Evolutionary conservation across 2,113 vertebrate species (phyloP).

Genomic region (Dasyprocta punctata): DNA sequence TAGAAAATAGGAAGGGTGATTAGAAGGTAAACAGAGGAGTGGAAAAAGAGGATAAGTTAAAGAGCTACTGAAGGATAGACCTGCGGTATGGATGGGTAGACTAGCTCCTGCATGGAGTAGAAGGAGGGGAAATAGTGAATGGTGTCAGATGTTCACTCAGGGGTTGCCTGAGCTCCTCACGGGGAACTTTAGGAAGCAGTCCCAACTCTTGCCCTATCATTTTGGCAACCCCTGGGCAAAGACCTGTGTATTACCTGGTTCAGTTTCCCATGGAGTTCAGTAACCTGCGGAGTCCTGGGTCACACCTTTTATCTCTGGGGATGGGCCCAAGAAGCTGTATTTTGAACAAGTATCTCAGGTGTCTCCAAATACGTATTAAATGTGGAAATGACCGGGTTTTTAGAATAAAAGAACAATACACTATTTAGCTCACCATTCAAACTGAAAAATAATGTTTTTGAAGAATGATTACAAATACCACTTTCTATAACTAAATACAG

Average conservation of each 20-base stretch:
- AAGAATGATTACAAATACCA: constrained; percentile 1
- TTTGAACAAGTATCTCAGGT: neutral
- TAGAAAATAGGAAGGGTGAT: neutral
- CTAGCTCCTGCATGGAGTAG: neutral
- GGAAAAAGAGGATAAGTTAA: neutral
- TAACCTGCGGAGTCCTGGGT: neutral
- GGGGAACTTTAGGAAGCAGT: neutral
- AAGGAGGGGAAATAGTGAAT: neutral
- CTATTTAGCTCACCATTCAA: neutral
- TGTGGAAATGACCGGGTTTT: neutral
- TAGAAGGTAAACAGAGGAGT: neutral
- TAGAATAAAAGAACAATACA: neutral
- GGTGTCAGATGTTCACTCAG: neutral
- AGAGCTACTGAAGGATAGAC: neutral
- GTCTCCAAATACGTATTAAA: neutral
- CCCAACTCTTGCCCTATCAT: neutral
- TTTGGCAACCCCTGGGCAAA: neutral
- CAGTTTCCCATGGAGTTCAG: neutral
- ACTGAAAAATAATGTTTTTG: neutral
- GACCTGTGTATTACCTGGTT: neutral
- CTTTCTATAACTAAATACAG: neutral
- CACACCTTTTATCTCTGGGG: neutral
- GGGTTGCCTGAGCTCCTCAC: neutral
- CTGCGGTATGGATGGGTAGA: neutral
- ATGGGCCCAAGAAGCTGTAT: neutral